phyloP scores from a whole-genome alignment of 2,797 vertebrate genomes.

The Pseudochirops cupreus region DNA sequence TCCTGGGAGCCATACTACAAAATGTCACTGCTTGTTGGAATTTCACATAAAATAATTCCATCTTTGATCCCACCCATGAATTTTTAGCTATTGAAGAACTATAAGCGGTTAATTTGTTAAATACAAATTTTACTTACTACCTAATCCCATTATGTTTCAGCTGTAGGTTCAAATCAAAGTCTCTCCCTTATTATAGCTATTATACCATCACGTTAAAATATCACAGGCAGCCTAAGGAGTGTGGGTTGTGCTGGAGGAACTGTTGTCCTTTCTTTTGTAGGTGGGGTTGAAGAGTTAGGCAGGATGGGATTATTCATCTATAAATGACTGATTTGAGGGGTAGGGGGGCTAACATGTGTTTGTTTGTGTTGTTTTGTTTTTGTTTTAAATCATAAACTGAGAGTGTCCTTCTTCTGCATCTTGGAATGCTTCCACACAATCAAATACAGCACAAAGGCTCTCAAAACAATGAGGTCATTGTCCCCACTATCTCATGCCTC shows the following conservation, averaged over 20 bases:
- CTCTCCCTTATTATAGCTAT: neutral
- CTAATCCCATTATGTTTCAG: neutral
- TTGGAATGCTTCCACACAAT: neutral
- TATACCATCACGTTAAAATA: neutral
- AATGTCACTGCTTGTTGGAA: neutral
- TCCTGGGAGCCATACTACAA: neutral
- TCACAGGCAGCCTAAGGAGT: neutral
- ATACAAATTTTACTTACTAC: neutral
- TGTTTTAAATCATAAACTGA: neutral
- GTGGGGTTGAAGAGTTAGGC: neutral
- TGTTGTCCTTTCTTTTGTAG: neutral
- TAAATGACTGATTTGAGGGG: neutral
- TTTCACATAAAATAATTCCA: neutral
- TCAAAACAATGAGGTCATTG: neutral
- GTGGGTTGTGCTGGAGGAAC: neutral
- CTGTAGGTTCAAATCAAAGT: neutral
- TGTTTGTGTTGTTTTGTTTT: neutral
- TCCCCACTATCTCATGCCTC: neutral
- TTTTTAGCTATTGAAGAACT: neutral
- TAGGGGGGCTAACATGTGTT: neutral
- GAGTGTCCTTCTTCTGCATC: no score
- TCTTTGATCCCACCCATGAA: neutral
- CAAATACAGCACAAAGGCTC: neutral
- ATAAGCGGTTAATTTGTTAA: neutral
- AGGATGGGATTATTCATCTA: neutral